phyloP scores from a whole-genome alignment of 2,888 invertebrate species.

The Diaprepes abbreviatus region DNA sequence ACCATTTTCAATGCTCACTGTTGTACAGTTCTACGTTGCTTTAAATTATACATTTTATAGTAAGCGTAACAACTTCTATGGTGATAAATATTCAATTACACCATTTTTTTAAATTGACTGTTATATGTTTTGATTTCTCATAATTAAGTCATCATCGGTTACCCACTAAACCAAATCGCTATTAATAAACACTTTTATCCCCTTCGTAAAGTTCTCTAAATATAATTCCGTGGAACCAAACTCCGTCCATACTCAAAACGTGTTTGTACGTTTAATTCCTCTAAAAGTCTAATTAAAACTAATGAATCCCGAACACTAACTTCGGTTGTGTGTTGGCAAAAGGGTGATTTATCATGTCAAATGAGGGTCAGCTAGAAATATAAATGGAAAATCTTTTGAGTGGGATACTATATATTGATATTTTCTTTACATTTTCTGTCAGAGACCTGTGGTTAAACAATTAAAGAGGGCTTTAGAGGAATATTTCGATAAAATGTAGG shows the following conservation, averaged over 20 bases:
- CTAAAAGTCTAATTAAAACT: slow-evolving; percentile 41
- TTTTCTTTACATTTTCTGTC: slow-evolving; percentile 6
- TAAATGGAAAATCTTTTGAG: slow-evolving; percentile 5
- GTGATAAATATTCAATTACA: too few species aligned
- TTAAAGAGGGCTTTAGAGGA: too few species aligned
- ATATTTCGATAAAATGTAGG: too few species aligned
- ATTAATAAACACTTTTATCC: background rate
- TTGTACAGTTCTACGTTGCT: too few species aligned
- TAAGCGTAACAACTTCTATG: too few species aligned
- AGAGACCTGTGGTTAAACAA: too few species aligned
- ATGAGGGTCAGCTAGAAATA: slow-evolving; percentile 49
- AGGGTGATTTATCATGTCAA: slow-evolving; percentile 53
- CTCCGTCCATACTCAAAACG: slow-evolving; percentile 11
- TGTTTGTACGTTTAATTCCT: slow-evolving; percentile 37
- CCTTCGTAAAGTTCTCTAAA: slow-evolving; percentile 1
- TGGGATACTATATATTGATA: background rate
- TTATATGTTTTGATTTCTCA: background rate
- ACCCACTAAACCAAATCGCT: background rate
- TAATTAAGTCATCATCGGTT: background rate
- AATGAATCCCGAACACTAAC: slow-evolving; percentile 41
- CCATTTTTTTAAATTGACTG: too few species aligned
- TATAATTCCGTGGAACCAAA: slow-evolving; percentile 12
- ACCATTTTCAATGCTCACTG: too few species aligned
- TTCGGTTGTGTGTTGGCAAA: slow-evolving; percentile 43
- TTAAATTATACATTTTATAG: too few species aligned